phyloP scores from a whole-genome alignment of 2,888 invertebrate genomes.

The Epinotia demarniana region DNA sequence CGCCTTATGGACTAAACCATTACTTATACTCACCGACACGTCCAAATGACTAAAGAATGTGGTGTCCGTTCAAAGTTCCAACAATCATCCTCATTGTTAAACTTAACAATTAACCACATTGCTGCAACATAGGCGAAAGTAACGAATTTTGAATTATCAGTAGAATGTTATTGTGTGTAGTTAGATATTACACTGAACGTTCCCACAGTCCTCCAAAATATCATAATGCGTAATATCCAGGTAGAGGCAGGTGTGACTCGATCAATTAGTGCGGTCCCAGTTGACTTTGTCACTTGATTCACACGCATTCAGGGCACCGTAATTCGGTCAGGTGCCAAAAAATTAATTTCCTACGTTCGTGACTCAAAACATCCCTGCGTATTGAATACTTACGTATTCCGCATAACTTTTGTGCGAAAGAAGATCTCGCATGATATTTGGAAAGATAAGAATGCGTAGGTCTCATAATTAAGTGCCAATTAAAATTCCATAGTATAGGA shows the following conservation, averaged over 20 bases:
- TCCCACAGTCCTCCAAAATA: slow-evolving; percentile 46
- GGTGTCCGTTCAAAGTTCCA: slow-evolving; percentile 4
- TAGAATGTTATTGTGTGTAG: slow-evolving; percentile 54
- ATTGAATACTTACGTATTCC: slow-evolving; percentile 6
- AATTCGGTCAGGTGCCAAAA: slow-evolving; percentile 38
- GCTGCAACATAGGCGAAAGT: slow-evolving; percentile 24
- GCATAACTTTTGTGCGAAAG: slow-evolving; percentile 23
- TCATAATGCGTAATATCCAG: slow-evolving; percentile 44
- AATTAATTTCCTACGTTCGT: slow-evolving; percentile 32
- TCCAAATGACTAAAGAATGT: slow-evolving; percentile 15
- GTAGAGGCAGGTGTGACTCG: slow-evolving; percentile 74
- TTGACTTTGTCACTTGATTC: slow-evolving; percentile 70
- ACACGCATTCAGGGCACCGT: slow-evolving; percentile 57
- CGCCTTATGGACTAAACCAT: slow-evolving; percentile 45
- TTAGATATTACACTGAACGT: slow-evolving; percentile 21
- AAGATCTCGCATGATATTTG: slow-evolving; percentile 20
- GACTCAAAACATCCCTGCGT: slow-evolving; percentile 22
- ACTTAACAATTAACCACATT: slow-evolving; percentile 31
- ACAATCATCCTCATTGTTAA: slow-evolving; percentile 15
- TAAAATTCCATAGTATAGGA: slow-evolving; percentile 28
- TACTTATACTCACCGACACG: slow-evolving; percentile 5
- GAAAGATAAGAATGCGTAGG: slow-evolving; percentile 23
- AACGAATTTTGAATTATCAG: slow-evolving; percentile 28
- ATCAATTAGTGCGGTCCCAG: slow-evolving; percentile 65
- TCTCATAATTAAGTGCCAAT: slow-evolving; percentile 28